Evolutionary conservation across 2,113 vertebrate species (phyloP).

Genomic region (Centropus unirufus): DNA sequence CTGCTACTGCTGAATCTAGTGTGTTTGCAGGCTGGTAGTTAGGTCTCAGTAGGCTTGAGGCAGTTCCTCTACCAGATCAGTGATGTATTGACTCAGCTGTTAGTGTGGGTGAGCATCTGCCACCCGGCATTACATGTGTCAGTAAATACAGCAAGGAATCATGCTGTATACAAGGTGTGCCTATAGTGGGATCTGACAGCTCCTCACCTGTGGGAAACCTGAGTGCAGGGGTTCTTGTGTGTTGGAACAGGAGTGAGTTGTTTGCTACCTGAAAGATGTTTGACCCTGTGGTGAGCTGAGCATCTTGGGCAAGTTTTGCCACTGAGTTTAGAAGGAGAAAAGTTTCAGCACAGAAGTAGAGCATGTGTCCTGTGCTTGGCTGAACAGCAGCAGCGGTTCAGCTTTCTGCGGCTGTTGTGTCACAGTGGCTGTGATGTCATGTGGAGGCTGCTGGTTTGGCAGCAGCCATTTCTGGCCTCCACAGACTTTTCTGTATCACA

Average conservation of each 20-base stretch:
- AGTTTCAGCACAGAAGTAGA: too few species aligned
- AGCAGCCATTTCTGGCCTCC: too few species aligned
- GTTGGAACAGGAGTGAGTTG: not conserved
- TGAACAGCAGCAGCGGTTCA: too few species aligned
- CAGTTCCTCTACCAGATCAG: not conserved
- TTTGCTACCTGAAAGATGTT: not conserved
- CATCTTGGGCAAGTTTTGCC: too few species aligned
- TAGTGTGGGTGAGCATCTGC: not conserved
- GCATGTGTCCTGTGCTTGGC: too few species aligned
- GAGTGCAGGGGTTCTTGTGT: not conserved
- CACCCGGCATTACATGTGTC: not conserved
- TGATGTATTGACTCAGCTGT: not conserved
- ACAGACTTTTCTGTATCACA: too few species aligned
- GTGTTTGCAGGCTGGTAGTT: not conserved
- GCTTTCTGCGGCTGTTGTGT: too few species aligned
- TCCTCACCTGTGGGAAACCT: not conserved
- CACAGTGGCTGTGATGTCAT: too few species aligned
- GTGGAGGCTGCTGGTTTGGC: too few species aligned
- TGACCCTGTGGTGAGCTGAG: too few species aligned
- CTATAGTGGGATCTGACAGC: not conserved
- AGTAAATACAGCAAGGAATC: not conserved
- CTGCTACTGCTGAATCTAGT: not conserved
- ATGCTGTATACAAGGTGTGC: accelerated
- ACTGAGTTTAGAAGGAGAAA: too few species aligned
- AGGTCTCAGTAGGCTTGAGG: not conserved